phyloP scores from a whole-genome alignment of 2,888 invertebrate species.

The Eilema caniola region DNA sequence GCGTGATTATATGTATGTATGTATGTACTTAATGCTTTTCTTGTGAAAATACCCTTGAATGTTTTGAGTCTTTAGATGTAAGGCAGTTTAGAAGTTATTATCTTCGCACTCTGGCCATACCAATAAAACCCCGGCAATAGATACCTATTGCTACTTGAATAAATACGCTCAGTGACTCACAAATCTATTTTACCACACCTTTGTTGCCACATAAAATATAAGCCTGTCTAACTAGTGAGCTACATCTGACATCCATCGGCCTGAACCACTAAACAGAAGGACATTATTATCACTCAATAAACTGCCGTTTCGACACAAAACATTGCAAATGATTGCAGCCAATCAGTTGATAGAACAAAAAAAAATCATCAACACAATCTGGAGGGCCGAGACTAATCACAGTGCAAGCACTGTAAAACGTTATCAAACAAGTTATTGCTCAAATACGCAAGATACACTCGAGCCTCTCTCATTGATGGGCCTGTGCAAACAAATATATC shows the following conservation, averaged over 20 bases:
- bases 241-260: too few species aligned
- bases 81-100: too few species aligned
- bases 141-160: too few species aligned
- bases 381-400: conserved; percentile 74
- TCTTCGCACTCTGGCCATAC: too few species aligned
- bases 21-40: too few species aligned
- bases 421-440: conserved; percentile 84
- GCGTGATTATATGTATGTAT: too few species aligned
- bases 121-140: too few species aligned
- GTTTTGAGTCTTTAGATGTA: too few species aligned
- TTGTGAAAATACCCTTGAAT: too few species aligned
- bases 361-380: conserved; percentile 68
- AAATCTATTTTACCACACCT: background rate
- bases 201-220: background rate
- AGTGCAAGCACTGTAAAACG: conserved; percentile 75
- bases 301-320: conserved; percentile 26
- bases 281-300: background rate
- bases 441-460: conserved; percentile 83
- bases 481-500: conserved; percentile 81
- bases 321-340: conserved; percentile 56
- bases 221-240: background rate
- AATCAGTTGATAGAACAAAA: conserved; percentile 70
- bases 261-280: background rate
- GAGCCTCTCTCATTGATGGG: conserved; percentile 78
- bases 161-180: too few species aligned